Conservation (phyloP, 2,797 vertebrate species). For the Yasuhikotakia modesta region DNA sequence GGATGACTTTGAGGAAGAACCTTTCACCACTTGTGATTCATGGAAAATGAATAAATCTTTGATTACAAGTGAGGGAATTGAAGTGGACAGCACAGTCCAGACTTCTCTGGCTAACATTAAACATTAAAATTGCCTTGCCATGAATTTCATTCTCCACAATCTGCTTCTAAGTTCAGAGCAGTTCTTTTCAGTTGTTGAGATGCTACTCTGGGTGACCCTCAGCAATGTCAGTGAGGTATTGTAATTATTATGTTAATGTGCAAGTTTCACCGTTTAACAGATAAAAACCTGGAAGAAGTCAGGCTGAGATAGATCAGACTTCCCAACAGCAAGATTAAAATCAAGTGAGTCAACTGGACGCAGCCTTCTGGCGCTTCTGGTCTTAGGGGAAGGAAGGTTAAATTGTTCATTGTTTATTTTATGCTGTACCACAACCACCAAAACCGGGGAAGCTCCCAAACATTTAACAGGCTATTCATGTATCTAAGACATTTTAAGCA, state of each 20-base stretch:
- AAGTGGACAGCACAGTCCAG: background rate
- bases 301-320: conserved; percentile 66
- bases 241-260: no score
- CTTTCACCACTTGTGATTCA: no score
- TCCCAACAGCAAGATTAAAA: conserved; percentile 79
- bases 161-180: background rate
- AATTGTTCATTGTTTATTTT: background rate
- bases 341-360: conserved; percentile 84
- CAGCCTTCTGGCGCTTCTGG: conserved; percentile 84
- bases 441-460: background rate
- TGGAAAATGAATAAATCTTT: no score
- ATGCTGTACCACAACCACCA: background rate
- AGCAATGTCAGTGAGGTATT: no score
- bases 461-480: no score
- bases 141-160: conserved; percentile 7
- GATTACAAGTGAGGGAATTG: no score
- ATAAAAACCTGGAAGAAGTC: conserved; percentile 69
- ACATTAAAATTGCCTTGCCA: background rate
- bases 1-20: no score
- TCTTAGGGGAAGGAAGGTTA: conserved; percentile 61
- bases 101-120: background rate
- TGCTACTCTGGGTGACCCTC: background rate
- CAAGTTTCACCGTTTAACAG: background rate
- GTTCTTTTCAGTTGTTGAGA: background rate
- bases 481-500: no score